Evolutionary conservation across 2,888 invertebrate species (phyloP).

Genomic region (Brachyptera putata): DNA sequence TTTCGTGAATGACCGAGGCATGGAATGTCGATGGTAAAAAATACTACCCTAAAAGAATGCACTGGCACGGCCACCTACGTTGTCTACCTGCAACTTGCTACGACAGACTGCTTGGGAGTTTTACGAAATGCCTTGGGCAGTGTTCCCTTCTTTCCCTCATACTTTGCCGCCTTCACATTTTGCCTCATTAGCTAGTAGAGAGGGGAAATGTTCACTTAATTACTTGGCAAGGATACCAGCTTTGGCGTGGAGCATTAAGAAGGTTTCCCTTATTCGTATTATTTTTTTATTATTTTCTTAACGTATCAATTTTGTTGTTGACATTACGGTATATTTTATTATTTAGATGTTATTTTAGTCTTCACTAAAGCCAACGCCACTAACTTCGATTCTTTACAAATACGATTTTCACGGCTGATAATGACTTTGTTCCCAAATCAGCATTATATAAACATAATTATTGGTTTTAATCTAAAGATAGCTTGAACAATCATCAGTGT

Average conservation of each 20-base stretch:
- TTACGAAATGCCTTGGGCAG: constrained; percentile 14
- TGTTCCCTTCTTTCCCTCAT: constrained; percentile 4
- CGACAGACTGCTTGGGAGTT: constrained; percentile 17
- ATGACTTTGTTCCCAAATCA: too few species aligned
- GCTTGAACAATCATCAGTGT: neutral
- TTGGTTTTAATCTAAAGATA: constrained; percentile 2
- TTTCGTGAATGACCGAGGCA: neutral
- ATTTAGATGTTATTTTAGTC: too few species aligned
- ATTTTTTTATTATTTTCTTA: too few species aligned
- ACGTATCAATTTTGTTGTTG: too few species aligned
- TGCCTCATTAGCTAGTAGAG: constrained; percentile 19
- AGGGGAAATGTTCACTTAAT: constrained; percentile 24
- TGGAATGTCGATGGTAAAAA: neutral
- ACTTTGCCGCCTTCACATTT: neutral
- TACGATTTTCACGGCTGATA: too few species aligned
- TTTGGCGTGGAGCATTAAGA: neutral
- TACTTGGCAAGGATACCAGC: constrained; percentile 17
- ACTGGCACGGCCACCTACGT: constrained; percentile 16
- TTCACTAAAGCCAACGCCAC: too few species aligned
- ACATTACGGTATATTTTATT: too few species aligned
- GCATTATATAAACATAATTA: neutral
- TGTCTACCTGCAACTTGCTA: constrained; percentile 9
- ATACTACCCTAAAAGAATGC: constrained; percentile 16
- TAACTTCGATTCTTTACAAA: too few species aligned
- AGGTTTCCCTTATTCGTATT: too few species aligned